Evolutionary conservation across 2,113 vertebrate species (phyloP).

Genomic region (Actinemys pallida): DNA sequence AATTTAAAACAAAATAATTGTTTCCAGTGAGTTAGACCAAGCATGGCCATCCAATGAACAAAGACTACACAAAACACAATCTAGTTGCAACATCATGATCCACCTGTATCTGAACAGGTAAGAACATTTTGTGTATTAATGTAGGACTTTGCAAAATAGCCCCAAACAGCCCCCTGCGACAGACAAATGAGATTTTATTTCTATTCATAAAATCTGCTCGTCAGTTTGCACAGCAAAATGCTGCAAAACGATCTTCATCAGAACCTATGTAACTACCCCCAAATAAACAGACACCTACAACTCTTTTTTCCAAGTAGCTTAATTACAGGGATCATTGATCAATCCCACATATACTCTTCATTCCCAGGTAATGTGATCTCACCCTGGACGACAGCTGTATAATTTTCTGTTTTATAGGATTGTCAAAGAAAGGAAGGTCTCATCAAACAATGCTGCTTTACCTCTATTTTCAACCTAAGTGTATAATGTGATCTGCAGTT

Average conservation of each 20-base stretch:
- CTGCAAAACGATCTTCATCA: neutral
- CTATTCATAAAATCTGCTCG: neutral
- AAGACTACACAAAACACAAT: neutral
- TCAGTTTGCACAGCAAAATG: neutral
- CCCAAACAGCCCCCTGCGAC: neutral
- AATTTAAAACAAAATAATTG: neutral
- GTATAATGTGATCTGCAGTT: neutral
- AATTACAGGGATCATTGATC: neutral
- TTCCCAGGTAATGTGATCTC: neutral
- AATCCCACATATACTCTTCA: neutral
- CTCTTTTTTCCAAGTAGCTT: neutral
- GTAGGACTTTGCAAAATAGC: neutral
- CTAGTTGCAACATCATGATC: neutral
- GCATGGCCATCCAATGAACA: neutral
- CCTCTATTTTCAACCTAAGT: neutral
- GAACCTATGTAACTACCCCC: neutral
- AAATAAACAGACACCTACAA: neutral
- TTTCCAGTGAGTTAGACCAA: neutral
- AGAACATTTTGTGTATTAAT: neutral
- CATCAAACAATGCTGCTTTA: neutral
- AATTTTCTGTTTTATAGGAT: neutral
- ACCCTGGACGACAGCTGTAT: accelerated
- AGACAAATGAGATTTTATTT: neutral
- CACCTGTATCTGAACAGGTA: neutral
- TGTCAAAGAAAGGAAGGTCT: neutral